Base-by-base conservation (phyloP, 2,888 invertebrate genomes). In the Troides oblongomaculatus region DNA sequence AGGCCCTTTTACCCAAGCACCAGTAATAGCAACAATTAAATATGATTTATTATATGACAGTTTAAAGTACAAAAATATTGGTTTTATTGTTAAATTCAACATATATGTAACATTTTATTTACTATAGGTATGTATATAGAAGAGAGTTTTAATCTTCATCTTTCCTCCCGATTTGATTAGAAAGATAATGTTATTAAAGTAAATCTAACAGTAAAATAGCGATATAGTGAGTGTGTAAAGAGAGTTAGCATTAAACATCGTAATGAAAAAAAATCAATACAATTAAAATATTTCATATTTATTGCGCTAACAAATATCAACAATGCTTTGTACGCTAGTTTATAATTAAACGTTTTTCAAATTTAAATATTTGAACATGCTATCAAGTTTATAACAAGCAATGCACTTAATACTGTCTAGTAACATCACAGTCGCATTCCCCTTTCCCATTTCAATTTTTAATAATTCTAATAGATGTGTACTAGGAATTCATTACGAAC, bases 381-480 rank as follows among this genome's bases (percentile, higher is more conserved):
- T 70, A 61, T 70, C 68, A 72, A 73, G 71, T 70, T 66, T 74
- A 66, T 81, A 81, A 73, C 77, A 82, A 81, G 75, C 76, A 81
- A 79, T 77, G 73, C 79, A 77, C 71, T 74, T 88, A 89, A 88
- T 89, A 88, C 87, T 89, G 84, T 81, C 81, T 82, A 86, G 82
- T 84, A 88, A 88, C 87, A 89, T 88, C 88, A 89, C 88, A 87
- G 82, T 83, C 76, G 74, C 68, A 18, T 6, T 53, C 53, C 18
- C 12, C 46, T 14, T 21, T 14, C 12, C 1, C 14, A 46, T 46
- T 46, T 14, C 14, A 46, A 17, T n/a, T 53, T 53, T n/a, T 18
- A n/a, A 53, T 12, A n/a, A 12, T 53, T 53, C 53, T 53, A 53
- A n/a, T 53, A n/a, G 18, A 18, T 53, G 18, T 18, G 53, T n/a